Evolutionary conservation across 2,797 vertebrate species (phyloP).

Genomic region (Notolepis coatsorum): DNA sequence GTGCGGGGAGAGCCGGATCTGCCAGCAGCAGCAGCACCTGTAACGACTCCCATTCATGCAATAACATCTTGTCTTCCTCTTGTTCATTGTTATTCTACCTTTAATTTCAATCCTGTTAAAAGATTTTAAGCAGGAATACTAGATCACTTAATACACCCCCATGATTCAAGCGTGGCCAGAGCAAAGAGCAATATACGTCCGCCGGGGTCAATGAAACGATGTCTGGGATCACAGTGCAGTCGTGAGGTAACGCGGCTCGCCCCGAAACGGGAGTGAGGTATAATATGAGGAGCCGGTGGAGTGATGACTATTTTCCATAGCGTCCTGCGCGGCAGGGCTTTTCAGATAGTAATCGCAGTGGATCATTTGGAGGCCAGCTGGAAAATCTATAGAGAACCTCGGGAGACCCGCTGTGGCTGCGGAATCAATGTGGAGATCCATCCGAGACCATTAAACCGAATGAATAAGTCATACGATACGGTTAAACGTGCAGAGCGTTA

Average conservation of each 20-base stretch:
- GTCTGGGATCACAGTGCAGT: conserved; percentile 58
- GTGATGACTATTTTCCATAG: conserved; percentile 73
- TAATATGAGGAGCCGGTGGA: conserved; percentile 48
- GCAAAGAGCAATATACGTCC: conserved; percentile 39
- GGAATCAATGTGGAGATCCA: conserved; percentile 73
- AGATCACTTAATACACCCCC: conserved; percentile 39
- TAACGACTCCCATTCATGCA: conserved; percentile 50
- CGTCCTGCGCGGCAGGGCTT: conserved; percentile 58
- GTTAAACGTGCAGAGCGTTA: conserved; percentile 71
- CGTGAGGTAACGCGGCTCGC: conserved; percentile 53
- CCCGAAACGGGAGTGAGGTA: conserved; percentile 67
- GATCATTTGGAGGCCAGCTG: conserved; percentile 77
- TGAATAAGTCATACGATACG: conserved; percentile 65
- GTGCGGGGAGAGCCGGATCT: conserved; percentile 45
- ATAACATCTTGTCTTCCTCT: conserved; percentile 33
- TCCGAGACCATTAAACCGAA: conserved; percentile 74
- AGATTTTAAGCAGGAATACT: conserved; percentile 44
- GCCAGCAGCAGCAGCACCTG: conserved; percentile 42
- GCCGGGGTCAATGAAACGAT: conserved; percentile 61
- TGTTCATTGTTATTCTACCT: conserved; percentile 58
- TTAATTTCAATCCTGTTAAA: conserved; percentile 54
- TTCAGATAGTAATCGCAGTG: conserved; percentile 69
- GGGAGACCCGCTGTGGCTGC: conserved; percentile 68
- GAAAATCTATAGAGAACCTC: conserved; percentile 75
- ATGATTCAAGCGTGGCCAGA: conserved; percentile 33